Conservation (phyloP, 1,140 invertebrate genomes). For the Drosophila ogumai region DNA sequence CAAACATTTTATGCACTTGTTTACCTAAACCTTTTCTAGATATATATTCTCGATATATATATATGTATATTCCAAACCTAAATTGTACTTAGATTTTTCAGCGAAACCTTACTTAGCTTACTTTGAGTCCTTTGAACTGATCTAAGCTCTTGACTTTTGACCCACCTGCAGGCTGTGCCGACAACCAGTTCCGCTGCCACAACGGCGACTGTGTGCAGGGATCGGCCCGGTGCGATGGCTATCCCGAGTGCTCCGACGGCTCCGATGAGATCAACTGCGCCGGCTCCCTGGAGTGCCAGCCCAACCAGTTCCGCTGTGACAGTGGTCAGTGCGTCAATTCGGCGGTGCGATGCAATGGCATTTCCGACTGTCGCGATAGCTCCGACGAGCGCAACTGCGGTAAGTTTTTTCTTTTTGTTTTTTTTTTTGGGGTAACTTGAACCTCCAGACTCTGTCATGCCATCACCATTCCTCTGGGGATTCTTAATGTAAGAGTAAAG, state of each 20-base stretch:
- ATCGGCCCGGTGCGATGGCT: conserved; percentile 89
- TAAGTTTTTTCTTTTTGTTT: conserved; percentile 83
- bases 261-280: conserved; percentile 90
- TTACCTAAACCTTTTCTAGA: background rate
- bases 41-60: background rate
- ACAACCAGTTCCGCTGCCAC: conserved; percentile 85
- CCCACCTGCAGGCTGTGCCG: conserved; percentile 84
- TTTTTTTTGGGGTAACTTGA: background rate
- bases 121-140: background rate
- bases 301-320: conserved; percentile 86
- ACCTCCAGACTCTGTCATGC: background rate
- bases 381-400: conserved; percentile 90
- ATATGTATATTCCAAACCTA: conserved; percentile 8
- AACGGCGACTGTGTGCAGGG: conserved; percentile 90
- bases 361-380: conserved; percentile 89
- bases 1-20: conserved; percentile 23
- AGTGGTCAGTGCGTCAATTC: conserved; percentile 86
- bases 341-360: conserved; percentile 87
- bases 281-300: conserved; percentile 76
- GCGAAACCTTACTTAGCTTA: background rate
- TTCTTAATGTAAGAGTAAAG: background rate
- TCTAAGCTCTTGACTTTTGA: background rate
- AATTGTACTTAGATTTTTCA: conserved; percentile 16
- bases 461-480: background rate
- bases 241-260: conserved; percentile 89